Conservation (phyloP, 92 coral and sea anemone genomes). For the Porites rus region DNA sequence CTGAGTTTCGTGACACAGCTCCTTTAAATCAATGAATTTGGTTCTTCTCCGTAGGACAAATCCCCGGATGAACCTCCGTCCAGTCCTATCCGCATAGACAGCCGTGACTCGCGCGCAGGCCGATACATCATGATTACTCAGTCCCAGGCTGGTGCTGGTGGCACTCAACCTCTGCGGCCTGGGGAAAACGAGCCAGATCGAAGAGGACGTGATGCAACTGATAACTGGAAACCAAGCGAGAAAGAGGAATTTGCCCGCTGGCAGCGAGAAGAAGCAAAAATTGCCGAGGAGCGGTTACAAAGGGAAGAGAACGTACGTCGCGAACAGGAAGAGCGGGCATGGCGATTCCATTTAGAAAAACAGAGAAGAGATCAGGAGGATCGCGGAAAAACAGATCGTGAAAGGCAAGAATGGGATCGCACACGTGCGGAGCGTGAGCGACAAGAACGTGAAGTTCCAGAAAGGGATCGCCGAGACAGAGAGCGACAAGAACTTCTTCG, state of each 20-base stretch:
- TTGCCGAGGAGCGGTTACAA: conserved; percentile 55
- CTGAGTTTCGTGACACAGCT: too few relatives aligned
- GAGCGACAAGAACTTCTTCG: conserved; percentile 67
- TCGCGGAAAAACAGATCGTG: conserved; percentile 62
- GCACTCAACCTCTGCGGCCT: conserved; percentile 33
- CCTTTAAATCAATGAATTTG: background rate
- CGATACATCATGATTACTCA: conserved; percentile 79
- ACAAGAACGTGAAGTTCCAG: conserved; percentile 62
- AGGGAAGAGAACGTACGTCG: conserved; percentile 67
- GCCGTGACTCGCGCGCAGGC: conserved; percentile 75
- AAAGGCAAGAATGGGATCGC: conserved; percentile 57
- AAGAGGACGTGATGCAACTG: conserved; percentile 29
- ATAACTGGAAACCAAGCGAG: conserved; percentile 44
- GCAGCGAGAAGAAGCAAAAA: conserved; percentile 72
- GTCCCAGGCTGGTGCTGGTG: conserved; percentile 20
- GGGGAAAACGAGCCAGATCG: conserved; percentile 62
- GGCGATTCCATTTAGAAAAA: conserved; percentile 41
- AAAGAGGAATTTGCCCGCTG: conserved; percentile 79
- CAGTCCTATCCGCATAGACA: conserved; percentile 84
- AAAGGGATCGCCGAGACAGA: conserved; percentile 71
- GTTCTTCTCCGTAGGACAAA: conserved; percentile 35
- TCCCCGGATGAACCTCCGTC: conserved; percentile 77
- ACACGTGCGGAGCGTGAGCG: conserved; percentile 60
- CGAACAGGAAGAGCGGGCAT: conserved; percentile 66
- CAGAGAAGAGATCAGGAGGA: conserved; percentile 34